A percentile compares a stretch with the other conserved stretches of the same genome.
Evolutionary conservation across 2,797 vertebrate species (phyloP).

Genomic region (Leucoraja ocellata): DNA sequence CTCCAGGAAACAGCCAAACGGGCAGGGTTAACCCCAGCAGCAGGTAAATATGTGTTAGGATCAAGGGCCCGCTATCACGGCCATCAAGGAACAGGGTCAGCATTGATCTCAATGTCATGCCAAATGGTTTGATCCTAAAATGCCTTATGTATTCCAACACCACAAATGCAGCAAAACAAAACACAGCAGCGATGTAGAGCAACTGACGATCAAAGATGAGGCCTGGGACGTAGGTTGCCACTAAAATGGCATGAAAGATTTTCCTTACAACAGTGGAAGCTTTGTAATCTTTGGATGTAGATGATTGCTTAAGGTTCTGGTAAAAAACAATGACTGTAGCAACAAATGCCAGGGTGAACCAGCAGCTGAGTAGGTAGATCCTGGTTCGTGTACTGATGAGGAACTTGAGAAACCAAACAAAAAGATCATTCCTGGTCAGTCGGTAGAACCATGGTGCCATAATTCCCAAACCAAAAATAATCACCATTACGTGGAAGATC

Average conservation of each 20-base stretch:
- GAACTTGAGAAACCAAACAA: conserved; percentile 86
- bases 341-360: conserved; percentile 67
- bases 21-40: conserved; percentile 90
- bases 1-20: conserved; percentile 81
- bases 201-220: conserved; percentile 80
- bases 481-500: conserved; percentile 91
- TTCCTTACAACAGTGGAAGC: conserved; percentile 80
- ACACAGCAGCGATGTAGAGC: conserved; percentile 76
- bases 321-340: conserved; percentile 77
- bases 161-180: conserved; percentile 75
- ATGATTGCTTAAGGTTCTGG: conserved; percentile 75
- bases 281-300: conserved; percentile 80
- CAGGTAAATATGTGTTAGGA: conserved; percentile 89
- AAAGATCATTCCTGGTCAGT: conserved; percentile 79
- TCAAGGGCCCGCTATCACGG: conserved; percentile 86
- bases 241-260: conserved; percentile 90
- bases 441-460: conserved; percentile 88
- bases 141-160: conserved; percentile 84
- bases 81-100: conserved; percentile 90
- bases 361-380: conserved; percentile 75
- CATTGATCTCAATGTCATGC: conserved; percentile 72
- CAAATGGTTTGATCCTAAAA: conserved; percentile 84
- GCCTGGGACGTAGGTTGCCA: conserved; percentile 84
- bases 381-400: conserved; percentile 69
- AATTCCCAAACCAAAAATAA: conserved; percentile 78